Base-by-base conservation (phyloP, 2,797 vertebrate species). In the Nyctibius grandis region DNA sequence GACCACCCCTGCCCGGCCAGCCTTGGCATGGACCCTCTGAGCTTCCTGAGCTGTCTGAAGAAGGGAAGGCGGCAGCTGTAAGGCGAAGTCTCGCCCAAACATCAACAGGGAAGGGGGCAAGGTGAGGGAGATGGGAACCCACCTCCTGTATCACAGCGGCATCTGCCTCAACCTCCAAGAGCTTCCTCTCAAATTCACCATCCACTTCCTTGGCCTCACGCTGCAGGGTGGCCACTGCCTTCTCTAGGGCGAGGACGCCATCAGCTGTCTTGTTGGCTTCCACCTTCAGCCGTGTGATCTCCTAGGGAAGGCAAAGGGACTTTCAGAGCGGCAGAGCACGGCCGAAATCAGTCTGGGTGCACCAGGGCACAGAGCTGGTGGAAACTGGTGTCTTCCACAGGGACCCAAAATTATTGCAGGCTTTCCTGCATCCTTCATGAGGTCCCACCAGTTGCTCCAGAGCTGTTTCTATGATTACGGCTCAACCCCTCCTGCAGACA, bases 251-350 rank as follows among this genome's bases (percentile, higher is more conserved):
- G 0, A 98, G 97, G 75, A 98, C 96, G 0, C 97, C 93, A 7
- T 98, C 98, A 8, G 98, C 98, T 0, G 98, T 98, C 95, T 76
- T 97, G 45, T 98, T 98, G 89, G 97, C 97, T 92, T 98, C 98
- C 68, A 96, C 90, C 67, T 86, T 97, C 95, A 98, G 94, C 79
- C 12, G 82, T 11, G 85, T 61, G 48, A 98, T 98, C 57, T 98
- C 98, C 98, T 98, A 84, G 61, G 81, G 61, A 91, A 92, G 74
- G 63, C 76, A 96, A 94, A 94, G 54, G 44, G 50, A 94, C 81
- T 75, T 78, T 90, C 36, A 95, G 93, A 90, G 73, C 63, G 59
- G 28, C 69, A 78, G n/a, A 78, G n/a, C 15, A 54, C 1, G 6
- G 59, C 47, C 5, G 5, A 61, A 88, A 77, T 29, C 19, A 29